These are phyloP conservation scores for Epinephelus cyanopodus DNA, from an alignment of 2,113 vertebrate genomes.

Conservation along the genomic window DNA sequence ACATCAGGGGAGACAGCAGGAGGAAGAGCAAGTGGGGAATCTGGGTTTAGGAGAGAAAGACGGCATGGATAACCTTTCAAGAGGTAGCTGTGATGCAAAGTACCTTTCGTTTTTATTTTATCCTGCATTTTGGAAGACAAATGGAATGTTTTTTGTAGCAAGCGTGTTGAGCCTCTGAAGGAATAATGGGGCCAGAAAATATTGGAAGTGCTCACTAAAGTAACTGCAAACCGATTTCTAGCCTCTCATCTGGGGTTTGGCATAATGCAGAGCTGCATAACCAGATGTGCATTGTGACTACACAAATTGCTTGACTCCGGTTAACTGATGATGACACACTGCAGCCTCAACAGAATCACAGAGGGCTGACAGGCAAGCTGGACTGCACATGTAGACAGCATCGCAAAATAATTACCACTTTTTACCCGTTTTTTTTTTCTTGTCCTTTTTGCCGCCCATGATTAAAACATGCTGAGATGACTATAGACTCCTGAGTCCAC, in stretches of 20 bases:
- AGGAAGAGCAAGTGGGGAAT: conserved; percentile 7
- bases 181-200: background rate
- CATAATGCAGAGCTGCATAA: background rate
- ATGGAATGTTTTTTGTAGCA: background rate
- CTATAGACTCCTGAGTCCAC: background rate
- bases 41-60: conserved; percentile 11
- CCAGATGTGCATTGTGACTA: background rate
- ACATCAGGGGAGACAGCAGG: conserved; percentile 49
- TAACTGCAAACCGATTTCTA: background rate
- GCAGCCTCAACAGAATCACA: background rate
- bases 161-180: background rate
- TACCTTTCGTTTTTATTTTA: background rate
- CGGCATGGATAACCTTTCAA: conserved; percentile 6
- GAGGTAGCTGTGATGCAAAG: background rate
- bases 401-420: background rate
- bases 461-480: conserved; percentile 16
- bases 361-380: background rate
- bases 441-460: background rate
- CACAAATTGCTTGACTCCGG: background rate
- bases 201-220: background rate
- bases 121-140: background rate
- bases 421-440: too few species aligned
- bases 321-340: background rate
- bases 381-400: background rate
- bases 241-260: background rate